A percentile compares a stretch with the other conserved stretches of the same genome.
Conservation (phyloP, 1,140 invertebrate genomes). For the Limonius californicus region DNA sequence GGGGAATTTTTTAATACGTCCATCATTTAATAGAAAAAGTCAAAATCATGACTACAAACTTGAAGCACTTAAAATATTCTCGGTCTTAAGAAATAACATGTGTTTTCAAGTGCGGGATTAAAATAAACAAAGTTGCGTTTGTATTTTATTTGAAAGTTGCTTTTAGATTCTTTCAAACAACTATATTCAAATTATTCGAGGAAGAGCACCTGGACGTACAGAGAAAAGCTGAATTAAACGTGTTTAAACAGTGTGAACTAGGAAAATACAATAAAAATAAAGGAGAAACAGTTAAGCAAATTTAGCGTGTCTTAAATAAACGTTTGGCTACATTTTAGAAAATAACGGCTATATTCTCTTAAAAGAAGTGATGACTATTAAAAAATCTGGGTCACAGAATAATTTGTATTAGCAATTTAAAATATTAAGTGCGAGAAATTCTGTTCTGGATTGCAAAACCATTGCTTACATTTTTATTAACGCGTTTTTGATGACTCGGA, state of each 20-base stretch:
- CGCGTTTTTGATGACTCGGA: slow-evolving; percentile 4
- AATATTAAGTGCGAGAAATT: slow-evolving; percentile 7
- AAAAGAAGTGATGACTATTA: slow-evolving; percentile 12
- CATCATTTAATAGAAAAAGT: slow-evolving; percentile 15
- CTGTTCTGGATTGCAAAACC: slow-evolving; percentile 4
- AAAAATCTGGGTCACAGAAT: slow-evolving; percentile 12
- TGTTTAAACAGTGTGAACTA: slow-evolving; percentile 5
- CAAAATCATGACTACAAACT: slow-evolving; percentile 12
- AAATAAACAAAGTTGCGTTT: slow-evolving; percentile 3
- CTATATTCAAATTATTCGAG: not conserved
- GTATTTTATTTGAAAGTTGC: slow-evolving; percentile 11
- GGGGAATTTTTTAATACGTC: slow-evolving; percentile 6
- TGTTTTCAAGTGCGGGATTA: slow-evolving; percentile 10
- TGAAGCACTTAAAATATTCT: slow-evolving; percentile 15
- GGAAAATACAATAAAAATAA: not conserved
- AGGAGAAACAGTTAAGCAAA: slow-evolving; percentile 3
- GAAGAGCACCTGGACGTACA: not conserved
- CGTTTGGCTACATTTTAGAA: not conserved
- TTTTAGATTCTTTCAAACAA: not conserved
- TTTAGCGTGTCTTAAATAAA: not conserved
- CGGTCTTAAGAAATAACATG: slow-evolving; percentile 12
- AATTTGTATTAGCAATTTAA: slow-evolving; percentile 15
- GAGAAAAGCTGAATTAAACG: not conserved
- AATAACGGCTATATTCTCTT: not conserved
- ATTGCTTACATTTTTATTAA: slow-evolving; percentile 9